Evolutionary conservation across 2,888 invertebrate genomes (phyloP), one percentile per base, ranked within the genome.

Genomic region (Epiblema foenella): DNA sequence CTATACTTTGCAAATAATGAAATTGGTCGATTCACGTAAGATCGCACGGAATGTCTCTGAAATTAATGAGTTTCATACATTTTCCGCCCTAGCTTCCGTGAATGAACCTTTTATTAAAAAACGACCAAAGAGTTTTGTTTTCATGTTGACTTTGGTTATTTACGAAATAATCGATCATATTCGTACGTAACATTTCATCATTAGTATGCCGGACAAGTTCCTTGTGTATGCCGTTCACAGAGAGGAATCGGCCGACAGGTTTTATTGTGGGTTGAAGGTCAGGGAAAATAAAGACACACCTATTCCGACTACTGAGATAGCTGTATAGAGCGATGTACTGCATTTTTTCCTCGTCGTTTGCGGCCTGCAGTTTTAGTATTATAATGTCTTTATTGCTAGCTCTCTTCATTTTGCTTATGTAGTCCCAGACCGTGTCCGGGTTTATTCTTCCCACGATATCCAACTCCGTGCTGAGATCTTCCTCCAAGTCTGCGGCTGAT

Each of bases 381-480:
- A 98, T 95, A 37, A 99, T 97, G 81, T 98, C 97, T 89, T 98
- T 98, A 73, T 96, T 97, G 59, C 96, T 97, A 54, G 96, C 96
- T 83, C 97, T 96, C 82, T 97, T 97, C 93, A 98, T 97, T 90
- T 98, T 98, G 46, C 95, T 95, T 69, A 99, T 96, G 84, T 99
- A 99, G 71, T 98, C 98, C 98, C 98, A 98, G 8, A 97, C 98
- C 12, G 97, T 98, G 12, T 96, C 96, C 0, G 98, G 98, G 67
- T 96, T 95, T 81, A 99, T 98, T 79, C 99, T 95, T 0, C 99
- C 99, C 15, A 98, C 98, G 46, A 99, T 97, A 81, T 97, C 97
- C 33, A 98, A 91, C 69, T 96, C 96, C 63, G 95, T 94, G 5
- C 96, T 96, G 46, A 98, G 89, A 84, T 97, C 96, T 78, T 96